A percentile compares a stretch with the other conserved stretches of the same genome.
phyloP scores from a whole-genome alignment of 2,113 vertebrate genomes.

The Tragelaphus scriptus region DNA sequence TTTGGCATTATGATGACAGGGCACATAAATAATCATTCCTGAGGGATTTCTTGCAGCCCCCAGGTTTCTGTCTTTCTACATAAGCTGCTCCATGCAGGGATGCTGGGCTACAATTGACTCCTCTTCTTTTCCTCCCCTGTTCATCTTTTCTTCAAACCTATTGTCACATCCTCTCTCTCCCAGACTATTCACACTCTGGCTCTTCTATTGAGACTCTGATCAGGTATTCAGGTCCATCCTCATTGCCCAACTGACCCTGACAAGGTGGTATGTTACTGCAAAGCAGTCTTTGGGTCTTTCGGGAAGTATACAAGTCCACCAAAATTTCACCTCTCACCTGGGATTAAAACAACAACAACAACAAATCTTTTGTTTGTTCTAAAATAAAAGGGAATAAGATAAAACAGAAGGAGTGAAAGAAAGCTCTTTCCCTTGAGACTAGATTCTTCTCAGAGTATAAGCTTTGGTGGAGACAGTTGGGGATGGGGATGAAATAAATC shows the following conservation, averaged over 20 bases:
- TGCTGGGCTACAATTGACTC: background rate
- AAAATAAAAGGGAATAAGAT: background rate
- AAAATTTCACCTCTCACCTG: background rate
- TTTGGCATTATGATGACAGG: background rate
- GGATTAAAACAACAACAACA: background rate
- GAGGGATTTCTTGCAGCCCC: too few species aligned
- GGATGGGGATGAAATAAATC: background rate
- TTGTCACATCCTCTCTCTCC: background rate
- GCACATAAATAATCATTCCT: background rate
- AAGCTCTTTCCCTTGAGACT: background rate
- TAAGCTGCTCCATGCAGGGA: background rate
- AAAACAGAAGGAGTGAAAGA: background rate
- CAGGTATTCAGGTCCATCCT: too few species aligned
- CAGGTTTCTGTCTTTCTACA: background rate
- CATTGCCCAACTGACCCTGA: background rate
- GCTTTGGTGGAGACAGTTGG: background rate
- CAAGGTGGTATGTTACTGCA: background rate
- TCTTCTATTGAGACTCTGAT: background rate
- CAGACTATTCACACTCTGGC: background rate
- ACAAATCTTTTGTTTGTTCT: background rate
- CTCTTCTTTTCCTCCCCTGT: background rate
- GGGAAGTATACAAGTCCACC: background rate
- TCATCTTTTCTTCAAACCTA: background rate
- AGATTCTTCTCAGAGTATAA: background rate
- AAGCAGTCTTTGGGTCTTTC: background rate